Base-by-base conservation (phyloP, 2,113 vertebrate species). In the Megalops atlanticus region DNA sequence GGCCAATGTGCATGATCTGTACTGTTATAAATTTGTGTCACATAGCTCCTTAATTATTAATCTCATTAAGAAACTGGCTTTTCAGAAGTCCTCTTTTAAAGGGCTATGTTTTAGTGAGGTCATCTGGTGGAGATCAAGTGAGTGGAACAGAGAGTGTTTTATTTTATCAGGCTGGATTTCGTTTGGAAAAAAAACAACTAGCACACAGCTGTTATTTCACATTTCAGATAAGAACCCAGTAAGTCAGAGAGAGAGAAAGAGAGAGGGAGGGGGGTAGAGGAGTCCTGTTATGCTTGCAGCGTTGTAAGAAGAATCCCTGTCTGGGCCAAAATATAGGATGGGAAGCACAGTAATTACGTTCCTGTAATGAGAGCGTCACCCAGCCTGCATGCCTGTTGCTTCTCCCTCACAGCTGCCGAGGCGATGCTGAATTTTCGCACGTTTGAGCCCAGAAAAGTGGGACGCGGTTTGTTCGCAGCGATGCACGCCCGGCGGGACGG, bases 401-500 rank as follows among this genome's bases (percentile, higher is more conserved):
- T 87, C 78, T 79, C 87, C 83, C 80, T 90, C 87, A 80, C 54
- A 84, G 78, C 83, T 88, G 80, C 74, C 54, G 85, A 49, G 75
- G 83, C 82, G 82, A 87, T 87, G 77, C 81, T 84, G 84, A 85
- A 81, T 83, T 86, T 11, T 83, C 41, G 73, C 71, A 85, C 85
- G 87, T 90, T 88, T 87, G 45, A 54, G 77, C 35, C 89, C 75
- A 75, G 81, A 52, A 82, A 83, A 71, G 87, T 10, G 86, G 88
- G 78, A 15, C 83, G 78, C 87, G 83, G 81, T 91, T 90, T 92
- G 85, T 91, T 92, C 89, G 90, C 93, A 92, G 85, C 84, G 91
- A 88, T 84, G 87, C 88, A 92, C 93, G 87, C 92, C 90, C 85
- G 87, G 82, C 89, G 85, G 87, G 87, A 93, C 92, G n/a, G n/a